phyloP scores from a whole-genome alignment of 2,888 invertebrate species.

The Glyphotaelius pellucidus region DNA sequence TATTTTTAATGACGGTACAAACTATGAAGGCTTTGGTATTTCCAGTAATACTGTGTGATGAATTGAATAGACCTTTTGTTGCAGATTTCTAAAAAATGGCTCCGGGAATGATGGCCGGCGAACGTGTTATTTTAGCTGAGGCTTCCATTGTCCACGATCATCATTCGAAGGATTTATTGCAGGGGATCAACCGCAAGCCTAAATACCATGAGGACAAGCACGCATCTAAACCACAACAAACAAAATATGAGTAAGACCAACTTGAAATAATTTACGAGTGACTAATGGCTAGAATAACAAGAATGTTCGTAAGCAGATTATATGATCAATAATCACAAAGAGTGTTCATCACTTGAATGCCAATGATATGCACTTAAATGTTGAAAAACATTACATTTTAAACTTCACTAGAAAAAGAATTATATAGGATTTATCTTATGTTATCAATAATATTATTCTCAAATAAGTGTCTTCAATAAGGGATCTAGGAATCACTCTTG shows the following conservation, averaged over 20 bases:
- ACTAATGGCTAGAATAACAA: background rate
- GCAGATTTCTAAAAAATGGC: slow-evolving; percentile 3
- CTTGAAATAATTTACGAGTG: background rate
- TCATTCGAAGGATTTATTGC: background rate
- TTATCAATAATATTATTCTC: no score
- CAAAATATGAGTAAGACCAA: slow-evolving; percentile 16
- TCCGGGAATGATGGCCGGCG: background rate
- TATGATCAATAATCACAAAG: background rate
- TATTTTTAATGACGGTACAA: no score
- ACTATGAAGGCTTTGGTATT: background rate
- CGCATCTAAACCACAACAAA: background rate
- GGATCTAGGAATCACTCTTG: no score
- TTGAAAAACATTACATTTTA: no score
- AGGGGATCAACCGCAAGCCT: background rate
- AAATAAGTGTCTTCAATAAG: no score
- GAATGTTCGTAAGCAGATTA: background rate
- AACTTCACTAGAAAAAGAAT: no score
- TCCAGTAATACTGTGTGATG: background rate
- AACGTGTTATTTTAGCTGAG: slow-evolving; percentile 20
- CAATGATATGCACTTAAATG: no score
- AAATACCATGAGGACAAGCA: background rate
- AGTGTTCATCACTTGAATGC: no score
- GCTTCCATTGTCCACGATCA: slow-evolving; percentile 7
- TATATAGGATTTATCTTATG: no score
- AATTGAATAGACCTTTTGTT: background rate